These are phyloP conservation scores for Piprites chloris DNA, from an alignment of 2,113 vertebrate genomes.

Conservation along the genomic window DNA sequence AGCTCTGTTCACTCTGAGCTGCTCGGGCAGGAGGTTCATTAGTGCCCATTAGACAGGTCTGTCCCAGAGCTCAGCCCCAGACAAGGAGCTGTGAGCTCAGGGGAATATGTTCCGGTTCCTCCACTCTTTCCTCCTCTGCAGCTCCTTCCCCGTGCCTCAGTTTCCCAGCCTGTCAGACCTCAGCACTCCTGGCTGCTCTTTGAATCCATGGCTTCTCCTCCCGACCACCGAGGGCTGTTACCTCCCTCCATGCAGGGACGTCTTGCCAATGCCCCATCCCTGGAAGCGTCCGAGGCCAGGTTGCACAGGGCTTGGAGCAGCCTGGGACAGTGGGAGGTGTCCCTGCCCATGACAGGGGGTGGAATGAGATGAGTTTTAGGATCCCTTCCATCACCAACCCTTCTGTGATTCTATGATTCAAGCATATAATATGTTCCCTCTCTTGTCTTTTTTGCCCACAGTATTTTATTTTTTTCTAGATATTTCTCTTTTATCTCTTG, in stretches of 20 bases:
- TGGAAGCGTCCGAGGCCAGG: neutral
- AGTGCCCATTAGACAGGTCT: neutral
- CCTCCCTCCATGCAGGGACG: neutral
- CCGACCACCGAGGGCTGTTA: neutral
- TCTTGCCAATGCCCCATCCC: neutral
- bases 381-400: neutral
- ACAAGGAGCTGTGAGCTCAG: neutral
- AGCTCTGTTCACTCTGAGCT: neutral
- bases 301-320: neutral
- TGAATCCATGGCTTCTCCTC: neutral
- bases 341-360: neutral
- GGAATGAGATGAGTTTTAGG: neutral
- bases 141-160: neutral
- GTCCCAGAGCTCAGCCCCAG: neutral
- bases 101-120: accelerated
- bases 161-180: neutral
- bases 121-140: neutral
- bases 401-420: neutral
- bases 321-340: neutral
- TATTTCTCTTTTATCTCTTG: neutral
- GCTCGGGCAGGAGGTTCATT: neutral
- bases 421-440: neutral
- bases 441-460: neutral
- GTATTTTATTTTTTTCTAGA: neutral
- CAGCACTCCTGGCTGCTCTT: neutral